Conservation (phyloP, 2,888 invertebrate genomes). For the Parnassius orleans region DNA sequence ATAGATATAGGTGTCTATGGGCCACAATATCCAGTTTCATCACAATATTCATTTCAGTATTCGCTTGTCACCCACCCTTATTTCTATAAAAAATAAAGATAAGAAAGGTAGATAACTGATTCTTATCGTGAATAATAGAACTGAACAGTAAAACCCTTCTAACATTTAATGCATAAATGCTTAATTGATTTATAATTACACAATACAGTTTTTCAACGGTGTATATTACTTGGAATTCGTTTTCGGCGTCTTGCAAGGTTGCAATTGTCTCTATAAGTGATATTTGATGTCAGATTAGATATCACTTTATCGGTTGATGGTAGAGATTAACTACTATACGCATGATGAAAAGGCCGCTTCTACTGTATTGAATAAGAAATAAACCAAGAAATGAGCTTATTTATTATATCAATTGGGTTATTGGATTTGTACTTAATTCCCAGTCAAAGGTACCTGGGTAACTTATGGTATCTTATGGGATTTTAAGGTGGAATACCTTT, state of each 20-base stretch:
- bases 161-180: constrained; percentile 37
- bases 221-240: constrained; percentile 48
- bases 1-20: too few species aligned
- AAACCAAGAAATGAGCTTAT: too few species aligned
- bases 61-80: too few species aligned
- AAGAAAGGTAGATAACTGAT: background rate
- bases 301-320: constrained; percentile 61
- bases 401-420: too few species aligned
- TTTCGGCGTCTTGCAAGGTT: constrained; percentile 58
- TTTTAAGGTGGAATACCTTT: too few species aligned
- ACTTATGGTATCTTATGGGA: too few species aligned
- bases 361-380: constrained; percentile 35
- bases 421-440: too few species aligned
- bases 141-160: constrained; percentile 12
- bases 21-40: too few species aligned
- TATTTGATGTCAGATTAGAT: constrained; percentile 60
- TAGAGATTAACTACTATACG: constrained; percentile 76
- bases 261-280: constrained; percentile 51
- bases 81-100: too few species aligned
- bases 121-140: constrained; percentile 18
- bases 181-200: constrained; percentile 49
- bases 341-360: constrained; percentile 54
- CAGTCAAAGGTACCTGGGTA: too few species aligned
- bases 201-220: constrained; percentile 58
- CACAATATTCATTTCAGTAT: too few species aligned